A percentile compares a stretch with the other conserved stretches of the same genome.
phyloP scores from a whole-genome alignment of 2,113 vertebrate genomes.

The Oryzias melastigma region DNA sequence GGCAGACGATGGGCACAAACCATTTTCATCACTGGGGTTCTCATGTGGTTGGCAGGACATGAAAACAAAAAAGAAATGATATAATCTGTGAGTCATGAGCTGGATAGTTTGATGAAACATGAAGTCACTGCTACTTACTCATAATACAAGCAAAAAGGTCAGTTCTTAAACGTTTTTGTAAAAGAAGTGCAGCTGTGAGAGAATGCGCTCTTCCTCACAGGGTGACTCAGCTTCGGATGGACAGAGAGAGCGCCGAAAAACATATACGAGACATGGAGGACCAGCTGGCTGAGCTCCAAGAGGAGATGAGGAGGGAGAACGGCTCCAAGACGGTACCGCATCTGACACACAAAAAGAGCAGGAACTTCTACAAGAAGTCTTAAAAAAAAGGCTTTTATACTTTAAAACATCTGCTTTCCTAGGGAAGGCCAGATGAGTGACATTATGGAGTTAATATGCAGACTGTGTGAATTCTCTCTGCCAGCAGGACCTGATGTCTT shows the following conservation, averaged over 20 bases:
- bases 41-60: too few relatives aligned
- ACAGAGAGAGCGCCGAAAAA: slow-evolving; percentile 72
- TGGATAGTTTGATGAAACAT: slow-evolving; percentile 15
- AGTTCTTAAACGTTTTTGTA: background rate
- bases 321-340: slow-evolving; percentile 63
- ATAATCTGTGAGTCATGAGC: slow-evolving; percentile 4
- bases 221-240: slow-evolving; percentile 72
- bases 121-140: slow-evolving; percentile 20
- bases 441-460: background rate
- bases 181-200: slow-evolving; percentile 1
- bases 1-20: too few relatives aligned
- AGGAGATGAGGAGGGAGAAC: slow-evolving; percentile 76
- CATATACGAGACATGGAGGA: slow-evolving; percentile 76
- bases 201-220: slow-evolving; percentile 46
- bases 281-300: slow-evolving; percentile 80
- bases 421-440: background rate
- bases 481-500: slow-evolving; percentile 57
- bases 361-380: too few relatives aligned
- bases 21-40: too few relatives aligned
- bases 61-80: too few relatives aligned
- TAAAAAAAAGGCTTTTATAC: too few relatives aligned
- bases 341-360: background rate
- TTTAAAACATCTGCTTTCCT: background rate
- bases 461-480: background rate
- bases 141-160: slow-evolving; percentile 11